phyloP scores from a whole-genome alignment of 1,140 invertebrate genomes.

The Drosophila equinoxialis region DNA sequence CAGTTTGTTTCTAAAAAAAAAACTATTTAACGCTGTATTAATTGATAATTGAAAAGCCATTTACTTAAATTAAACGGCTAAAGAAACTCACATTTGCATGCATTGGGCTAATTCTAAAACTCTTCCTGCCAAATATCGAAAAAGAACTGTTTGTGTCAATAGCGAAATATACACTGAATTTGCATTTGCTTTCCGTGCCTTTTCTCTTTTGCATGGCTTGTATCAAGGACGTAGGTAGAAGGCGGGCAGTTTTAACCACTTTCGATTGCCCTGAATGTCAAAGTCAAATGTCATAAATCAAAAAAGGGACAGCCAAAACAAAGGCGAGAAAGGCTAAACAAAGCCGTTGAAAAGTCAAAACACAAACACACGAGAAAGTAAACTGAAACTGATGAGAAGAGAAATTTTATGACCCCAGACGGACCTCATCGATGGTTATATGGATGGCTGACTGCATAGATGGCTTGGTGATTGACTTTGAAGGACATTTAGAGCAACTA shows the following conservation, averaged over 20 bases:
- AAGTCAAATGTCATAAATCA: constrained; percentile 71
- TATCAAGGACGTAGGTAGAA: constrained; percentile 20
- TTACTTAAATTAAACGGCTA: too few species aligned
- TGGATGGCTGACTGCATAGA: constrained; percentile 36
- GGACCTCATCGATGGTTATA: constrained; percentile 17
- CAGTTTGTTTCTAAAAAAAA: too few species aligned
- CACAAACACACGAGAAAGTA: constrained; percentile 63
- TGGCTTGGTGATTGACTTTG: constrained; percentile 53
- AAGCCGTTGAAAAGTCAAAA: constrained; percentile 53
- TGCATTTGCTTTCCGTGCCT: constrained; percentile 25
- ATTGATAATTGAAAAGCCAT: too few species aligned
- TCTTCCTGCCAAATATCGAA: too few species aligned
- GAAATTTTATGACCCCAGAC: constrained; percentile 62
- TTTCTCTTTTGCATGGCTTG: constrained; percentile 29
- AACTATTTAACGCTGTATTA: too few species aligned
- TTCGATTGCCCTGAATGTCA: constrained; percentile 36
- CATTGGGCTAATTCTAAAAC: too few species aligned
- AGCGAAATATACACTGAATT: constrained; percentile 61
- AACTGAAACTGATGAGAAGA: constrained; percentile 23
- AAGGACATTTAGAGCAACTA: constrained; percentile 34
- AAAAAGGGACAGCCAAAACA: constrained; percentile 31
- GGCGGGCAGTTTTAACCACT: constrained; percentile 8
- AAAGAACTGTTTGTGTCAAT: constrained; percentile 47
- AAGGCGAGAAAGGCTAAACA: constrained; percentile 43
- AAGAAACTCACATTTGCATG: too few species aligned